Percentiles rank a stretch among this genome's conserved stretches.
These are phyloP conservation scores for Myotis davidii DNA, from an alignment of 2,113 vertebrate genomes.

Conservation along the genomic window DNA sequence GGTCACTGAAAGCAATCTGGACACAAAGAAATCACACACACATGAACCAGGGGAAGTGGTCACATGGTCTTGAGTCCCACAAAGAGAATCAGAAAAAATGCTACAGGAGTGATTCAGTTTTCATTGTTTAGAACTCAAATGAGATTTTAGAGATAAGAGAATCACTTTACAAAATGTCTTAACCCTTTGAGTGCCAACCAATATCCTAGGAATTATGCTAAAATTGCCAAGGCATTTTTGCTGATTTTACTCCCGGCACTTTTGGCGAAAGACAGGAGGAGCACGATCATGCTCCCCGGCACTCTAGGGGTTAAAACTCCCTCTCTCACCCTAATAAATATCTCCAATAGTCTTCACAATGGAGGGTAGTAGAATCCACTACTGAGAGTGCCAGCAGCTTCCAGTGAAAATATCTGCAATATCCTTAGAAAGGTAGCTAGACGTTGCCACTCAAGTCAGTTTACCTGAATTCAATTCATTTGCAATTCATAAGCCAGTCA, in stretches of 20 bases:
- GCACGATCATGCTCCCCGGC: too few species aligned
- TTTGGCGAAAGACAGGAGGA: too few species aligned
- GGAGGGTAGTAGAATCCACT: neutral
- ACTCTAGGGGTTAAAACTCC: neutral
- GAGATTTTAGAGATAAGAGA: neutral
- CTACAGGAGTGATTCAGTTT: neutral
- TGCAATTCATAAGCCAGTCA: neutral
- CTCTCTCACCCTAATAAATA: neutral
- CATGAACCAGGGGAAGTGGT: neutral
- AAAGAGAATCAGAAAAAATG: neutral
- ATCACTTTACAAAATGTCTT: neutral
- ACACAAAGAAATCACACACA: neutral
- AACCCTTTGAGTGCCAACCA: too few species aligned
- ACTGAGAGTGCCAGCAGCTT: neutral
- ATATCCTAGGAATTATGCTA: too few species aligned
- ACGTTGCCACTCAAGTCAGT: neutral
- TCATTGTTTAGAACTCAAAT: neutral
- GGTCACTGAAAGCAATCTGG: neutral
- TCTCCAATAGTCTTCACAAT: neutral
- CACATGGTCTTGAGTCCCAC: neutral
- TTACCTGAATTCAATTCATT: neutral
- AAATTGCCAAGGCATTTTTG: too few species aligned
- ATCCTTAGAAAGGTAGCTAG: neutral
- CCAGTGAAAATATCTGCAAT: neutral
- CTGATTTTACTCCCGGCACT: too few species aligned